Conservation (phyloP, 2,888 invertebrate genomes). For the Aphidoletes aphidimyza region DNA sequence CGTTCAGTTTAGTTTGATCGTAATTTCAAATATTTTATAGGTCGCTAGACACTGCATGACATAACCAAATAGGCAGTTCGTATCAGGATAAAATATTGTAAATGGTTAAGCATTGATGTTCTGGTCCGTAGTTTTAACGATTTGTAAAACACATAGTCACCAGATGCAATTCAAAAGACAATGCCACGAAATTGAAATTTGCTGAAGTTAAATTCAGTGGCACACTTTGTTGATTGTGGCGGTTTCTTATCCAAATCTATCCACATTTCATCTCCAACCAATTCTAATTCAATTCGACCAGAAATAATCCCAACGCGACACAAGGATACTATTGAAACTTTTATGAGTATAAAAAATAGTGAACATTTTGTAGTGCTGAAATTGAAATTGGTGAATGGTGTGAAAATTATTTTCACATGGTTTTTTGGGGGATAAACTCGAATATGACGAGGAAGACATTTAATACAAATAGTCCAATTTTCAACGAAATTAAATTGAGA, state of each 20-base stretch:
- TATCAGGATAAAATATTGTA: not conserved
- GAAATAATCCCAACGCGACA: not conserved
- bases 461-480: not conserved
- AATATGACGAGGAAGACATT: constrained; percentile 14
- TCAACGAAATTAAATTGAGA: not conserved
- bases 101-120: not conserved
- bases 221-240: too few species aligned
- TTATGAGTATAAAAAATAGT: not conserved
- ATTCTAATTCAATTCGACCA: not conserved
- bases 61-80: not conserved
- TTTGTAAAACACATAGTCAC: too few species aligned
- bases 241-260: not conserved
- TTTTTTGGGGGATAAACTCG: not conserved
- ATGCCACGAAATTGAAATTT: too few species aligned
- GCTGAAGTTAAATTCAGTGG: too few species aligned
- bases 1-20: not conserved
- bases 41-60: not conserved
- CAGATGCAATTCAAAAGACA: too few species aligned
- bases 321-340: not conserved
- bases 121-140: not conserved
- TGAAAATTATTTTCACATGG: not conserved
- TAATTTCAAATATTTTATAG: constrained; percentile 14
- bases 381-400: too few species aligned
- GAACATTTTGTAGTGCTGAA: not conserved
- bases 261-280: not conserved